Evolutionary conservation across 2,888 invertebrate genomes (phyloP), one percentile per base, ranked within the genome.

Genomic region (Ochropleura leucogaster): DNA sequence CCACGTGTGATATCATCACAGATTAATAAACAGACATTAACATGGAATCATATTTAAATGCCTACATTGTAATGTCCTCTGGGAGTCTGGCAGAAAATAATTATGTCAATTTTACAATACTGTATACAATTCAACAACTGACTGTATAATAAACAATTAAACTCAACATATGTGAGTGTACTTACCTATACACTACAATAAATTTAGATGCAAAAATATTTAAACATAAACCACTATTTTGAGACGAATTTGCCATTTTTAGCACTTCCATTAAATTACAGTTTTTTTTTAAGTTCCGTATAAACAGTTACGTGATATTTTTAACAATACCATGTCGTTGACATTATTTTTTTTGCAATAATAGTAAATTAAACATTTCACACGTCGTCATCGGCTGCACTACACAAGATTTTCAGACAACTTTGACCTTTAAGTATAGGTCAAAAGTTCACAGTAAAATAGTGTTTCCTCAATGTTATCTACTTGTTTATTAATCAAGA

Each of bases 1-100:
- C 53, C 75, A 73, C 71, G 82, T 77, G 81, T 73, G 68, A 68
- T 66, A 20, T 60, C 67, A 51, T 66, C 78, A 77, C 20, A 80
- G 74, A 83, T 42, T 66, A 74, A 20, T 5, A 9, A 46, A 53
- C 51, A 71, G 51, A 74, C 10, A 18, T 46, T 0, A 3, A 59
- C n/a, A 16, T 0, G 8, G 12, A 49, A 59, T 44, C 20, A 10
- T 47, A 8, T 51, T 30, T 44, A 49, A 51, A 30, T 85, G 68
- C 72, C 79, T 82, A 74, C n/a, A 49, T 62, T 44, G 7, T 16
- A 1, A 30, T 1, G 55, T 40, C 51, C 67, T 77, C 74, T 64
- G 44, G 62, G 77, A 76, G 51, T 10, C 42, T 3, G 0, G 12
- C n/a, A 30, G 30, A 30, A 30, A 30, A 30, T 30, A 30, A 30